A percentile compares a stretch with the other conserved stretches of the same genome.
Evolutionary conservation across 2,113 vertebrate species (phyloP).

Genomic region (Embiotoca jacksoni): DNA sequence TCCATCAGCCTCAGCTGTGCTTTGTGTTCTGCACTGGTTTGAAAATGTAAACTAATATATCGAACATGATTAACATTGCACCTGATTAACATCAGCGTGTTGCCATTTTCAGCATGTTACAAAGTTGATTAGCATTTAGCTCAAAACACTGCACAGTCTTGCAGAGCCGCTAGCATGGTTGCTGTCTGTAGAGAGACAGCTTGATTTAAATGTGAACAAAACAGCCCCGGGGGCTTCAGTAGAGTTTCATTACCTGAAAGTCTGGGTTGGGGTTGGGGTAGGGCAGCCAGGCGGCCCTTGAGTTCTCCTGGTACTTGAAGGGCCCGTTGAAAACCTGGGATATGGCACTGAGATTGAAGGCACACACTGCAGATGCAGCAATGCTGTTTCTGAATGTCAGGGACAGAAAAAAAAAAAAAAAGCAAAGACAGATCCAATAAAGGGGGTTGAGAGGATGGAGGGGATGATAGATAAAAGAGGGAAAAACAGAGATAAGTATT

Average conservation of each 20-base stretch:
- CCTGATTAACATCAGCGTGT: not conserved
- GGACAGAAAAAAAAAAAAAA: not conserved
- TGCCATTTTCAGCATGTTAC: not conserved
- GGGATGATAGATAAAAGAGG: conserved; percentile 14
- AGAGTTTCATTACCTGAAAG: conserved; percentile 90
- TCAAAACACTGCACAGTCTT: not conserved
- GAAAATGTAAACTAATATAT: not conserved
- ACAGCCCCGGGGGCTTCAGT: not conserved
- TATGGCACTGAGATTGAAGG: conserved; percentile 96
- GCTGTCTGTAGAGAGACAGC: not conserved
- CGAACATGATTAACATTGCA: not conserved
- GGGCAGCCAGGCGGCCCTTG: conserved; percentile 95
- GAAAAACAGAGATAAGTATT: conserved; percentile 17
- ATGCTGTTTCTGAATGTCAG: conserved; percentile 92
- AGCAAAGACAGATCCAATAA: too few species aligned
- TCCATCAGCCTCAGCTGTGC: not conserved
- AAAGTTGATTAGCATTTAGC: not conserved
- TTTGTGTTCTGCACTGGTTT: not conserved
- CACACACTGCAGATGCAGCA: conserved; percentile 95
- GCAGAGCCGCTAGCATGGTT: not conserved
- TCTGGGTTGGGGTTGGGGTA: conserved; percentile 97
- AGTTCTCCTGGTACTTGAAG: conserved; percentile 98
- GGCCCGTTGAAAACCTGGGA: conserved; percentile 94
- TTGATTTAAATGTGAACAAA: not conserved
- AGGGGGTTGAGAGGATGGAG: not conserved